Conservation (phyloP, 2,113 vertebrate genomes). For the Lampris incognitus region DNA sequence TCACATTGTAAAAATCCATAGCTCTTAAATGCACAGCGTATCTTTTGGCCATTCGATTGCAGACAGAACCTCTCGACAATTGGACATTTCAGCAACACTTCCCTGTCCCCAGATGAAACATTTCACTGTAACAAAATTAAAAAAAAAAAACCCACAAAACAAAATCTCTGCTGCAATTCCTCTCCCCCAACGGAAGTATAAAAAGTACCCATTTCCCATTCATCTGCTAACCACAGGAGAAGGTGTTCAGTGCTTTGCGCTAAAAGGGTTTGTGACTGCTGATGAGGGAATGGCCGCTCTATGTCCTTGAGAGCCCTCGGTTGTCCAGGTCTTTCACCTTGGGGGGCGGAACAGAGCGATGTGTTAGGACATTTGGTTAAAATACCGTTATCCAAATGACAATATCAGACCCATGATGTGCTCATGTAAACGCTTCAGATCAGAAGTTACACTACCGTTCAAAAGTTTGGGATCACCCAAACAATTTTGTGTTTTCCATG, state of each 20-base stretch:
- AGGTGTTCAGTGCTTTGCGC: slow-evolving; percentile 86
- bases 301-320: slow-evolving; percentile 95
- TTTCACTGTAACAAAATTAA: slow-evolving; percentile 72
- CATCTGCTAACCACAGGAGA: slow-evolving; percentile 79
- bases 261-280: slow-evolving; percentile 47
- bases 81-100: slow-evolving; percentile 75
- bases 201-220: slow-evolving; percentile 71
- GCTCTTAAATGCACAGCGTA: slow-evolving; percentile 68
- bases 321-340: slow-evolving; percentile 99
- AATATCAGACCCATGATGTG: neutral
- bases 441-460: too few species aligned
- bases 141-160: slow-evolving; percentile 67
- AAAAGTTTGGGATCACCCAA: too few species aligned
- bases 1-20: slow-evolving; percentile 70
- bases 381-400: neutral
- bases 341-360: slow-evolving; percentile 15
- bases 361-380: slow-evolving; percentile 4
- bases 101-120: slow-evolving; percentile 72
- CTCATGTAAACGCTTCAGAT: too few species aligned
- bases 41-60: slow-evolving; percentile 77
- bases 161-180: slow-evolving; percentile 78
- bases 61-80: slow-evolving; percentile 74
- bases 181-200: slow-evolving; percentile 84
- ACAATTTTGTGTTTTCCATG: too few species aligned
- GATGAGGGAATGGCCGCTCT: slow-evolving; percentile 60